These are phyloP conservation scores for Crossocerus cetratus DNA, from an alignment of 2,888 invertebrate genomes.

Conservation along the genomic window DNA sequence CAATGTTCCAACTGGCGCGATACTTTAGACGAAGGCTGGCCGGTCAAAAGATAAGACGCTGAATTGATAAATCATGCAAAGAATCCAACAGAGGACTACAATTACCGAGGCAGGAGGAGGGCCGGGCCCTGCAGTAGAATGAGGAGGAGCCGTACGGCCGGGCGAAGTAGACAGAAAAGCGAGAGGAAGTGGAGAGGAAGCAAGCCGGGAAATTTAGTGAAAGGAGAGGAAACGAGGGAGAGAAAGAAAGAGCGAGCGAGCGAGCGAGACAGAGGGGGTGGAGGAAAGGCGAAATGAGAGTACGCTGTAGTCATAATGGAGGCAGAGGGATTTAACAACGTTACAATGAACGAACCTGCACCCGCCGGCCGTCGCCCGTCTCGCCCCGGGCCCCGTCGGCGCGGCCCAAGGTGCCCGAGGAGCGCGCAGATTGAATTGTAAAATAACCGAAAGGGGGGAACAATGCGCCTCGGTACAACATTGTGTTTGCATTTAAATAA, in stretches of 20 bases:
- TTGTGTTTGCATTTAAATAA: constrained; percentile 76
- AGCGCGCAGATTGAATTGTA: constrained; percentile 65
- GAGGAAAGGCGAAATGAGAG: constrained; percentile 23
- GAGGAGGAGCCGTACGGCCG: neutral
- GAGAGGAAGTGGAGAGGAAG: constrained; percentile 6
- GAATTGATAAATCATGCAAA: constrained; percentile 59
- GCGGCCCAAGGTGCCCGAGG: no score
- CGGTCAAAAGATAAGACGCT: neutral
- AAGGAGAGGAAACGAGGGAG: constrained; percentile 10
- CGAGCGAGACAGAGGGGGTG: neutral
- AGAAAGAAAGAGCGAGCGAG: constrained; percentile 12
- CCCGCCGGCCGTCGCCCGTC: constrained; percentile 17
- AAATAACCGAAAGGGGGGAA: constrained; percentile 73
- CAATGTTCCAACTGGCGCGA: no score
- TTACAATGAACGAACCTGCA: constrained; percentile 67
- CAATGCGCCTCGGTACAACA: constrained; percentile 72
- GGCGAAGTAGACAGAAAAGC: constrained; percentile 7
- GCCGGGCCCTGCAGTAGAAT: neutral
- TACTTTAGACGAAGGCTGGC: neutral
- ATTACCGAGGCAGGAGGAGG: constrained; percentile 63
- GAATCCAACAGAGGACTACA: constrained; percentile 51
- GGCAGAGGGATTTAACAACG: constrained; percentile 73
- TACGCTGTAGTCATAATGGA: constrained; percentile 68
- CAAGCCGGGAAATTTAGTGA: neutral
- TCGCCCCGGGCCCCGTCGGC: no score